Evolutionary conservation across 1,140 invertebrate genomes (phyloP).

Genomic region (Hestina assimilis): DNA sequence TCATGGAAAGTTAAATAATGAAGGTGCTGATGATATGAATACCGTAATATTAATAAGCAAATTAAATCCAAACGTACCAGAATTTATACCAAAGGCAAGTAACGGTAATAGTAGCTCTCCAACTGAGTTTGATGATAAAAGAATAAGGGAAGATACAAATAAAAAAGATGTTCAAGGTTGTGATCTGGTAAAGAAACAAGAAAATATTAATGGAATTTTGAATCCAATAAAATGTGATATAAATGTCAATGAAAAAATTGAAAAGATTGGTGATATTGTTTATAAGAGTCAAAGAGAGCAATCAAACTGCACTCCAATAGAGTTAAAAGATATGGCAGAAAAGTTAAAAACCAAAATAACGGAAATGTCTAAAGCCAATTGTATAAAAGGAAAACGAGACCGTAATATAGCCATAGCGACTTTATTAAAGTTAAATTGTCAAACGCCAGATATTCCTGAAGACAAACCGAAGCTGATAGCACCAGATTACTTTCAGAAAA

Average conservation of each 20-base stretch:
- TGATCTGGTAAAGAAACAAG: background rate
- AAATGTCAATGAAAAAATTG: background rate
- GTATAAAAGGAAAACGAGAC: slow-evolving; percentile 39
- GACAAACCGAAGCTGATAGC: slow-evolving; percentile 33
- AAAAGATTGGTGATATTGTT: slow-evolving; percentile 13
- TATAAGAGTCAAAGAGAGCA: slow-evolving; percentile 10
- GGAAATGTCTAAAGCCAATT: slow-evolving; percentile 23
- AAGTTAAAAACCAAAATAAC: slow-evolving; percentile 40
- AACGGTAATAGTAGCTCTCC: background rate
- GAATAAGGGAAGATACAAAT: background rate
- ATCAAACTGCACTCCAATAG: slow-evolving; percentile 5
- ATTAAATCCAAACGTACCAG: slow-evolving; percentile 48
- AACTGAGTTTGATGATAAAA: background rate
- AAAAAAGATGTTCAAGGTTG: background rate
- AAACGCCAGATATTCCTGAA: slow-evolving; percentile 7
- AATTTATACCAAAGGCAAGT: slow-evolving; percentile 42
- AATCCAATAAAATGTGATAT: background rate
- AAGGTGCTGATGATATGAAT: background rate
- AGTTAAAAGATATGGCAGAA: slow-evolving; percentile 33
- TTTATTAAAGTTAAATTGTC: slow-evolving; percentile 39
- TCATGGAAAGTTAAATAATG: slow-evolving; percentile 8
- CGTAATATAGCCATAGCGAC: slow-evolving; percentile 51
- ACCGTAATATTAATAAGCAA: slow-evolving; percentile 39
- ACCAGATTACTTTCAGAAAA: slow-evolving; percentile 38
- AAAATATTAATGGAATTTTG: background rate